phyloP scores from a whole-genome alignment of 2,113 vertebrate genomes.

The Turdus rufiventris region DNA sequence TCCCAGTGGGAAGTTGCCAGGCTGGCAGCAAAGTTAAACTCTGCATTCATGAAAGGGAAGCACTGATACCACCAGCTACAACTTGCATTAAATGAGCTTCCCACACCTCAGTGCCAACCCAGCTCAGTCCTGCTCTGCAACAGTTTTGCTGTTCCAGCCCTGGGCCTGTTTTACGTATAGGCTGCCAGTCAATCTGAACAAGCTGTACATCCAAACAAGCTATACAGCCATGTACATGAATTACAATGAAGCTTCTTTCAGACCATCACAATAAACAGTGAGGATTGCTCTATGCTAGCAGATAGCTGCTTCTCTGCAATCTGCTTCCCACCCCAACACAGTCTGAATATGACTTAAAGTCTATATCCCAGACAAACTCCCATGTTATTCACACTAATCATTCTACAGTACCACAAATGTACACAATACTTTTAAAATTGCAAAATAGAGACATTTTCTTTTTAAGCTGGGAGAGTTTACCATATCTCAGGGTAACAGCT shows the following conservation, averaged over 20 bases:
- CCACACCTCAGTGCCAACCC: not conserved
- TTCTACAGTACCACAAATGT: not conserved
- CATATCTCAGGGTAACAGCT: not conserved
- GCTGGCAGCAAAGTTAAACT: constrained; percentile 28
- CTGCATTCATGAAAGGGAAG: constrained; percentile 1
- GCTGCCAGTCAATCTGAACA: not conserved
- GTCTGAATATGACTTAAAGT: not conserved
- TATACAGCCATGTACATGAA: not conserved
- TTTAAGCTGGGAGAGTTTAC: not conserved
- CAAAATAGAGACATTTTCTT: not conserved
- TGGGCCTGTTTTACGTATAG: not conserved
- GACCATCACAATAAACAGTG: not conserved
- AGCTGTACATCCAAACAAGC: not conserved
- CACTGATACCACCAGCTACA: not conserved
- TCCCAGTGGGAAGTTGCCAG: constrained; percentile 52
- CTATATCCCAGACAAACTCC: not conserved
- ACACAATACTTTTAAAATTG: not conserved
- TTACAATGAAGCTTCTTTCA: not conserved
- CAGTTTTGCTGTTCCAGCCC: not conserved
- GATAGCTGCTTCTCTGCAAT: not conserved
- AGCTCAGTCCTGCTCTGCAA: not conserved
- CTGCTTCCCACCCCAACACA: not conserved
- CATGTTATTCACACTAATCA: not conserved
- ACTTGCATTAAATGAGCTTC: constrained; percentile 9
- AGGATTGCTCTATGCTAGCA: not conserved